Conservation (phyloP, 2,797 vertebrate species). For the Dermochelys coriacea region DNA sequence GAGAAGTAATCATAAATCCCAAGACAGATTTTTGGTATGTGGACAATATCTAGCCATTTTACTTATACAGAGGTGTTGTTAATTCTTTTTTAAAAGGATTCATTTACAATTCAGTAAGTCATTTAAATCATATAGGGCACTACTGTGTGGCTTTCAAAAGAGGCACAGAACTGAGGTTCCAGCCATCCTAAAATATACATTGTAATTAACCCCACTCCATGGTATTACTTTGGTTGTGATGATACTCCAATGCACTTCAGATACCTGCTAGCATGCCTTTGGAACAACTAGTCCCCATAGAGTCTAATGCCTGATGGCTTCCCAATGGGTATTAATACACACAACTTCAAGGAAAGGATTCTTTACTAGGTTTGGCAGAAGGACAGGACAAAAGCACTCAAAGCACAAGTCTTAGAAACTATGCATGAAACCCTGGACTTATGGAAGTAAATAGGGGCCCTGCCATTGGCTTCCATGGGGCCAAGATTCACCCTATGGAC, state of each 20-base stretch:
- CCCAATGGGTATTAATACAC: background rate
- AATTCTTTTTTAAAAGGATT: background rate
- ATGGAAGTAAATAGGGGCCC: background rate
- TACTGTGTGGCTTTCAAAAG: background rate
- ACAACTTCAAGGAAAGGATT: background rate
- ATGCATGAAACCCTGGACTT: background rate
- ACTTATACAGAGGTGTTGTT: slow-evolving; percentile 11
- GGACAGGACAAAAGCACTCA: background rate
- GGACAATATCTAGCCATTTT: slow-evolving; percentile 62
- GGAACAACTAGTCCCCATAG: background rate
- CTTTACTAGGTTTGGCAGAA: background rate
- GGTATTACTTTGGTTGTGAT: background rate
- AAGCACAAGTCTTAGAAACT: background rate
- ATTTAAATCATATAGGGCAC: slow-evolving; percentile 51
- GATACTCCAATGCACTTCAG: rapidly evolving
- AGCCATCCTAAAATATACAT: background rate
- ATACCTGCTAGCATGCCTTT: background rate
- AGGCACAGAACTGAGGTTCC: background rate
- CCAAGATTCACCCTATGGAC: background rate
- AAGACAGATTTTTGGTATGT: slow-evolving; percentile 45
- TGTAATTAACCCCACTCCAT: background rate
- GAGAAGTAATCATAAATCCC: slow-evolving; percentile 69
- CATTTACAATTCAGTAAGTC: slow-evolving; percentile 26
- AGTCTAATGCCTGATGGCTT: background rate
- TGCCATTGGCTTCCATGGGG: background rate